Conservation (phyloP, 1,140 invertebrate genomes). For the Zaprionus vittiger region DNA sequence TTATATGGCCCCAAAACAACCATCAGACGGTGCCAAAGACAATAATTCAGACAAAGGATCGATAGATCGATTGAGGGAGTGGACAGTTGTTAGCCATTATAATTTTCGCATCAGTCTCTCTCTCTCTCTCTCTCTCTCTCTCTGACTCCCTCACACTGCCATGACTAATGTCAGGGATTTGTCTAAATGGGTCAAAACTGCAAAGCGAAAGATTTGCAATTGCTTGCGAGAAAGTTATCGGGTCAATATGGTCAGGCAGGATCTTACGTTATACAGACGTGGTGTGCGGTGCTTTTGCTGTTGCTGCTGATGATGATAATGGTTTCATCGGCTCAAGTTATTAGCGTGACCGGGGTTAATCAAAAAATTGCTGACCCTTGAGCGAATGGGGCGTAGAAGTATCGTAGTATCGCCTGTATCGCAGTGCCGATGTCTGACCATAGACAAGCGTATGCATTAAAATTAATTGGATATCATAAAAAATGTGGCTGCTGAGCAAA, state of each 20-base stretch:
- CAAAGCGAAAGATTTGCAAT: constrained; percentile 45
- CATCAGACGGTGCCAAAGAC: constrained; percentile 65
- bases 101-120: constrained; percentile 67
- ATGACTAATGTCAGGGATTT: constrained; percentile 72
- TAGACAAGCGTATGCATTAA: constrained; percentile 68
- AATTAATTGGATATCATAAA: constrained; percentile 78
- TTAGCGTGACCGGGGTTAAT: constrained; percentile 72
- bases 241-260: constrained; percentile 20
- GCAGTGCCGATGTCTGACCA: constrained; percentile 21
- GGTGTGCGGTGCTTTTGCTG: background rate
- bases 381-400: constrained; percentile 36
- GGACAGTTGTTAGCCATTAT: constrained; percentile 25
- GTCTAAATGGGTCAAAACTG: constrained; percentile 57
- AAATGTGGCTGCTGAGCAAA: constrained; percentile 37
- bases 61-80: constrained; percentile 27
- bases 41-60: constrained; percentile 66
- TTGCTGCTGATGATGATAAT: constrained; percentile 51
- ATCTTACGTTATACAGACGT: background rate
- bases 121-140: background rate
- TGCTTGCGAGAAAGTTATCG: constrained; percentile 49
- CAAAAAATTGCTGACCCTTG: constrained; percentile 74
- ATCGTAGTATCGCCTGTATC: background rate
- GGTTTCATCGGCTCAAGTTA: constrained; percentile 63
- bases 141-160: background rate
- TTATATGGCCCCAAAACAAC: constrained; percentile 42